Base-by-base conservation (phyloP, 2,797 vertebrate genomes). In the Ibycter americanus region DNA sequence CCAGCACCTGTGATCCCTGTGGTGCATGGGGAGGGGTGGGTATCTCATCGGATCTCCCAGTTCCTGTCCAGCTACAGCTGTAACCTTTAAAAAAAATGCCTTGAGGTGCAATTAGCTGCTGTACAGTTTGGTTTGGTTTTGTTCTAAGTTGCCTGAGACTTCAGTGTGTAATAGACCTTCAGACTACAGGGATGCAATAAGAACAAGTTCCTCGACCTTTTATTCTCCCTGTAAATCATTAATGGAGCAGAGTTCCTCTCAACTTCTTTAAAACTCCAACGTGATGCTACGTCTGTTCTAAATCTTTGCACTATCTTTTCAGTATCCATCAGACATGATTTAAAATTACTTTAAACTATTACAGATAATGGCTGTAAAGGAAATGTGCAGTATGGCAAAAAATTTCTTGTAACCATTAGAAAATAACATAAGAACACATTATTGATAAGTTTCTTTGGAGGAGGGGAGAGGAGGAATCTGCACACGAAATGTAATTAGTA, bases 1-100 rank as follows among this genome's bases (percentile, higher is more conserved):
- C 9, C 52, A 68, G 74, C 34, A 66, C 47, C 63, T 55, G 56
- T 0, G 2, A 18, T 89, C 26, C 92, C 86, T 26, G 8, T 8
- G 84, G 88, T 81, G 19, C 34, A 17, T 4, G 23, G 42, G 36
- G 61, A 95, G 42, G 65, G 3, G 14, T 14, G 49, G 25, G 22
- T 77, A 77, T 92, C 42, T 92, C 72, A 47, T 94, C 84, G 87
- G 49, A 63, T 88, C 61, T 83, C 70, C 44, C 68, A 79, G 79
- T 59, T 96, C 61, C 68, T 92, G 94, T 74, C 87, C 95, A 89
- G 58, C 22, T 81, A 36, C 62, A 88, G 65, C 42, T 83, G 76
- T 95, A 92, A 97, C 95, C 95, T 97, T 97, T 96, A 31, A 96
- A 93, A 93, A 94, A 89, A 87, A 72, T 88, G 52, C 63, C 92